These are phyloP conservation scores for Sitophilus oryzae DNA, from an alignment of 1,140 invertebrate species.

Conservation along the genomic window DNA sequence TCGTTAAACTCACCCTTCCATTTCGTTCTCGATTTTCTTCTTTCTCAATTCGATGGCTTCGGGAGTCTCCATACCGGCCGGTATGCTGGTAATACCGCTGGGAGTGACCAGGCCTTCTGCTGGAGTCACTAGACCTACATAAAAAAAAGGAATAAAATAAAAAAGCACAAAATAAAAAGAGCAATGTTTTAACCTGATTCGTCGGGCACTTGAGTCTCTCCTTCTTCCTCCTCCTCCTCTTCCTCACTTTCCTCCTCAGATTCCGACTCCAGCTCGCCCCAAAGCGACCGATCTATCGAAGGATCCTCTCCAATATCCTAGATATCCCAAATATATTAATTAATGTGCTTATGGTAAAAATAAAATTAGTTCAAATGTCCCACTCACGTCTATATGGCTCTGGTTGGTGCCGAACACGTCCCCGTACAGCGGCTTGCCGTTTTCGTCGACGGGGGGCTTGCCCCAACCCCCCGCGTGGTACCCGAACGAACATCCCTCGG, in stretches of 20 bases:
- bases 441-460: conserved; percentile 99
- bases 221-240: conserved; percentile 76
- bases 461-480: conserved; percentile 99
- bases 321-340: conserved; percentile 19
- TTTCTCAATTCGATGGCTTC: conserved; percentile 97
- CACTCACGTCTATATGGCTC: conserved; percentile 56
- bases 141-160: conserved; percentile 42
- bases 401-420: conserved; percentile 90
- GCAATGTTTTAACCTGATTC: conserved; percentile 52
- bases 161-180: conserved; percentile 79
- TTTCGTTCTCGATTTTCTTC: conserved; percentile 93
- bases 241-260: conserved; percentile 88
- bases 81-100: conserved; percentile 90
- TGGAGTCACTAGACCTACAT: conserved; percentile 56
- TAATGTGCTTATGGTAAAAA: background rate
- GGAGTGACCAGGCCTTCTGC: conserved; percentile 91
- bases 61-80: conserved; percentile 94
- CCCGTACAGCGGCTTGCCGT: conserved; percentile 94
- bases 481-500: conserved; percentile 94
- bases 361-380: too few species aligned
- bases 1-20: conserved; percentile 70
- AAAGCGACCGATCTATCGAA: conserved; percentile 85
- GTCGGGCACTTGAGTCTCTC: conserved; percentile 49
- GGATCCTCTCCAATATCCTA: conserved; percentile 74
- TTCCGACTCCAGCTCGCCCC: conserved; percentile 97